Base-by-base conservation (phyloP, 2,888 invertebrate genomes). In the Gastracanthus pulcherrimus region DNA sequence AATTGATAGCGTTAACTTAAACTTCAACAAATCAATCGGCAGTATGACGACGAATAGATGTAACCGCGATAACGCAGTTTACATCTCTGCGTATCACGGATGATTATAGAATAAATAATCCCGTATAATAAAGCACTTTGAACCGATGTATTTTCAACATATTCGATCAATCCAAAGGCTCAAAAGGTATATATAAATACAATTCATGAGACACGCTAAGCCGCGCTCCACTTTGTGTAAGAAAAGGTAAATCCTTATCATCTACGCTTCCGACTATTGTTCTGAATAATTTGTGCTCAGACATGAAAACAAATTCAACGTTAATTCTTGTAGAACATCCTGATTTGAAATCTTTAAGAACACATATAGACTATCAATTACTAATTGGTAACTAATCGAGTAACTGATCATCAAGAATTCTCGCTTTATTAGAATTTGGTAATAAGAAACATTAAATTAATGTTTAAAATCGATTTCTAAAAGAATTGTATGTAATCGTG, bases 91-190 rank as follows among this genome's bases (percentile, higher is more conserved):
- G 60, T 9, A 72, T 60, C 51, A 55, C 70, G 48, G n/a, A 19
- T 31, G 11, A 6, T 23, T 62, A 62, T 62, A 48, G 62, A n/a
- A 62, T 74, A 62, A 62, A 74, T 62, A 70, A 51, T 16, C 6
- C 16, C 16, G 74, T 48, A 62, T 74, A 74, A 74, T 74, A 45
- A 74, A 64, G 23, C 74, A 29, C 45, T 74, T 64, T 5, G n/a
- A 23, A 4, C 16, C 16, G 36, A 64, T 23, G 5, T 62, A 31
- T 48, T 34, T 58, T 41, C 41, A 64, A 74, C 1, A 7, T 19
- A 74, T 13, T 41, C 60, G 72, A 19, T 6, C 16, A 72, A 60
- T 9, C 26, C 26, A 23, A 36, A 55, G 71, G 3, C 38, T 11
- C 58, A 41, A 72, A 19, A 71, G n/a, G 41, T 45, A 45, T 38